Percentiles rank a stretch among this genome's conserved stretches.
Conservation (phyloP, 2,888 invertebrate species). For the Ischnura elegans region DNA sequence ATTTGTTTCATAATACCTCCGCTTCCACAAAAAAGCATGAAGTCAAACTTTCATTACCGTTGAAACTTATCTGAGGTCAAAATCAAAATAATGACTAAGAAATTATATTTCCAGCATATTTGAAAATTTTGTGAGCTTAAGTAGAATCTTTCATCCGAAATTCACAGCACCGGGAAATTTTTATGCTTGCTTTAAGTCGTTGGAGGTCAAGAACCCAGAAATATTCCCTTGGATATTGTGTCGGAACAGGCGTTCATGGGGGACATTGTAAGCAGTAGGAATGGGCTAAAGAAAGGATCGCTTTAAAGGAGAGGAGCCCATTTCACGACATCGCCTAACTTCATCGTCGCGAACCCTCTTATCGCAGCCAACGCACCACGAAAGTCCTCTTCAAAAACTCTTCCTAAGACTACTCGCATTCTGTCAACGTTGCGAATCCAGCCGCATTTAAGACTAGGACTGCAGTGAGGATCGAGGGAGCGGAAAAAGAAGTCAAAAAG, state of each 20-base stretch:
- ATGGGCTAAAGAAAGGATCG: neutral
- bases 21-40: too few species aligned
- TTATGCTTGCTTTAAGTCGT: too few species aligned
- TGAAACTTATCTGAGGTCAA: too few species aligned
- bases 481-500: neutral
- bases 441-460: neutral
- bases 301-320: conserved; percentile 10
- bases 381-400: neutral
- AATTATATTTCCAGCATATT: too few species aligned
- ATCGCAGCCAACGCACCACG: neutral
- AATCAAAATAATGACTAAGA: too few species aligned
- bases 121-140: too few species aligned
- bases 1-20: too few species aligned
- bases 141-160: too few species aligned
- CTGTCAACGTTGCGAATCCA: neutral
- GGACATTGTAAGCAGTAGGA: too few species aligned
- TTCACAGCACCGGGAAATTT: too few species aligned
- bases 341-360: neutral
- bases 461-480: neutral
- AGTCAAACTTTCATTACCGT: too few species aligned
- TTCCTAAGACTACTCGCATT: neutral
- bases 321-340: neutral
- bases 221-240: neutral
- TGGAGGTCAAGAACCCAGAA: neutral
- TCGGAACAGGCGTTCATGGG: neutral